Conservation (phyloP, 2,797 vertebrate genomes). For the Sylvia borin region DNA sequence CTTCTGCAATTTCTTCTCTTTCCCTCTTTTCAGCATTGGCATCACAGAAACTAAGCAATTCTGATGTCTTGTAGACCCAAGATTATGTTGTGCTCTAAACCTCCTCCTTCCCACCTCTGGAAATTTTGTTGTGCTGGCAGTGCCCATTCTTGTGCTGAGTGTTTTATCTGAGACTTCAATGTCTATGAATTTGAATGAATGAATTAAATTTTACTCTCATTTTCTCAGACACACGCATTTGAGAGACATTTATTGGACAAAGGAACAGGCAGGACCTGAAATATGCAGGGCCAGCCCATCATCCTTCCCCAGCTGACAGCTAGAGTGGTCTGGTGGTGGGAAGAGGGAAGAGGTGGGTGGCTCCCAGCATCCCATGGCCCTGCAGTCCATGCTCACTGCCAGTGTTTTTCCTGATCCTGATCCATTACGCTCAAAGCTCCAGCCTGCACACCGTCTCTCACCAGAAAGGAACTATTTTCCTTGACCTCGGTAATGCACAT, state of each 20-base stretch:
- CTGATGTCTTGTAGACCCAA: not conserved
- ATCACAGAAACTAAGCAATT: not conserved
- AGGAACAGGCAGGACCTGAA: not conserved
- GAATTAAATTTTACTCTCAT: not conserved
- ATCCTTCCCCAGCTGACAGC: not conserved
- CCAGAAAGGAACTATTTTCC: not conserved
- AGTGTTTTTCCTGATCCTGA: not conserved
- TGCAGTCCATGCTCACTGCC: not conserved
- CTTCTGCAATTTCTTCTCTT: not conserved
- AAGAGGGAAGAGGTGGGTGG: not conserved
- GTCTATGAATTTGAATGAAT: not conserved
- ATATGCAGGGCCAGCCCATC: not conserved
- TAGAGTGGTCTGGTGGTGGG: not conserved
- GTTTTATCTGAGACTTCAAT: not conserved
- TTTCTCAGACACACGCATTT: not conserved
- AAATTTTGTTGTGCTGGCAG: not conserved
- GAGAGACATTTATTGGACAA: not conserved
- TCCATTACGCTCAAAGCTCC: not conserved
- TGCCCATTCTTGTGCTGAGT: not conserved
- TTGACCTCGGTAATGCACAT: not conserved
- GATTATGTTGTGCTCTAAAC: not conserved
- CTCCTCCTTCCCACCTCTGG: not conserved
- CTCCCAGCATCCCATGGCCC: accelerated
- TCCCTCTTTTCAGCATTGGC: not conserved
- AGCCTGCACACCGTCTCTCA: not conserved